phyloP scores from a whole-genome alignment of 2,888 invertebrate genomes.

The Eueremaeus valkanovi region DNA sequence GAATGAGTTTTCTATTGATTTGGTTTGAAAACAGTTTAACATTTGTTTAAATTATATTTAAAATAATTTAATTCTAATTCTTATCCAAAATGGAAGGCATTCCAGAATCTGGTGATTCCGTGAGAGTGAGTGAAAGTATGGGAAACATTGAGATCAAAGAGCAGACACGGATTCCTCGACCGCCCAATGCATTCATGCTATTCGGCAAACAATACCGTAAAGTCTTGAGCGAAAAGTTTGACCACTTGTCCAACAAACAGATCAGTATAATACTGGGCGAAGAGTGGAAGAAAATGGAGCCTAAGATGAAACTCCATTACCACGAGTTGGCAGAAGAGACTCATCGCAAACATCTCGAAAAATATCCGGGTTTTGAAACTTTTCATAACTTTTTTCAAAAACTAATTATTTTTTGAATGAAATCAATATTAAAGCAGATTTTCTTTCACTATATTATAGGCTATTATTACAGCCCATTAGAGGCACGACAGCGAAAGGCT shows the following conservation, averaged over 20 bases:
- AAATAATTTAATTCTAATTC: too few relatives aligned
- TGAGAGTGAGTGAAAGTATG: neutral
- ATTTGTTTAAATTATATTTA: too few relatives aligned
- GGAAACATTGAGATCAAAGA: neutral
- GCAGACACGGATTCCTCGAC: conserved; percentile 56
- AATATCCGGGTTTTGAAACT: conserved; percentile 55
- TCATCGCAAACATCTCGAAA: conserved; percentile 60
- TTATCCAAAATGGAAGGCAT: conserved; percentile 54
- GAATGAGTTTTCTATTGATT: too few relatives aligned
- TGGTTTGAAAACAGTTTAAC: too few relatives aligned
- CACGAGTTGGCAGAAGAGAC: conserved; percentile 41
- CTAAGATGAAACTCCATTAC: conserved; percentile 54
- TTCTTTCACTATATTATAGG: conserved; percentile 26
- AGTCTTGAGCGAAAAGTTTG: conserved; percentile 57
- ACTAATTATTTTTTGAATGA: neutral
- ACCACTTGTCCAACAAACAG: conserved; percentile 62
- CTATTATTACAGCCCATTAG: conserved; percentile 43
- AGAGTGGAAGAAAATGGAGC: conserved; percentile 60
- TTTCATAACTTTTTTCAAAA: neutral
- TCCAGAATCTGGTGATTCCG: neutral
- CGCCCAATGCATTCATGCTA: conserved; percentile 64
- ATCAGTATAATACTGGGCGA: conserved; percentile 61
- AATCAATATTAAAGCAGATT: neutral
- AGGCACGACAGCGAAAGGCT: conserved; percentile 41
- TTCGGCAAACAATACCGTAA: conserved; percentile 63